phyloP scores from a whole-genome alignment of 2,888 invertebrate species.

The Trichacis sp. region DNA sequence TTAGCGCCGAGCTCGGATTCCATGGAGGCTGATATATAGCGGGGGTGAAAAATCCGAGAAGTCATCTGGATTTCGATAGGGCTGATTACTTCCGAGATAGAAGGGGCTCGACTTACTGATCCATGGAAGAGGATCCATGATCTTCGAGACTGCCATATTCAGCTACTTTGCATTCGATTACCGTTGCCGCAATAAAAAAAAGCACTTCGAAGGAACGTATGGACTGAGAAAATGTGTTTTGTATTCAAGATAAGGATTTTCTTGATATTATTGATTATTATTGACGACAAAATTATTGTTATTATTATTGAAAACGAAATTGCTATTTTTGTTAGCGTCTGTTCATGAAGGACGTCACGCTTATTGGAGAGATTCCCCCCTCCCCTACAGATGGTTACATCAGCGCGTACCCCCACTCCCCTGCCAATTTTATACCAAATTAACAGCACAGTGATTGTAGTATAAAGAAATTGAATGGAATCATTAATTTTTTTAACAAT shows the following conservation, averaged over 20 bases:
- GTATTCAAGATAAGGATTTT: no score
- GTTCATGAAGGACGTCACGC: no score
- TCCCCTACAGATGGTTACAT: no score
- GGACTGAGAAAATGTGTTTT: not conserved
- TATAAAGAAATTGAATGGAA: no score
- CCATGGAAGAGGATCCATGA: constrained; percentile 1
- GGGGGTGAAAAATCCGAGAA: not conserved
- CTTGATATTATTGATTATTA: constrained; percentile 4
- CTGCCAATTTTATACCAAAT: no score
- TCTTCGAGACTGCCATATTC: not conserved
- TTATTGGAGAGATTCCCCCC: no score
- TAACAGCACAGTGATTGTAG: no score
- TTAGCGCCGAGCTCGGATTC: not conserved
- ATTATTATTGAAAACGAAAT: no score
- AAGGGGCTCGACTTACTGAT: not conserved
- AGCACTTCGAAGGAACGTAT: not conserved
- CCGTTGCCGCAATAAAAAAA: not conserved
- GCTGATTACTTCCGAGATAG: constrained; percentile 3
- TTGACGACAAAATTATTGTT: no score
- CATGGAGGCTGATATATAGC: not conserved
- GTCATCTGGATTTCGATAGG: constrained; percentile 1
- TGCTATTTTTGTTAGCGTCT: no score
- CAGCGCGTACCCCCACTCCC: no score
- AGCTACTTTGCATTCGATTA: constrained; percentile 2
- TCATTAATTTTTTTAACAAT: no score